A percentile compares a stretch with the other conserved stretches of the same genome.
Conservation (phyloP, 2,113 vertebrate species). For the Antennarius striatus region DNA sequence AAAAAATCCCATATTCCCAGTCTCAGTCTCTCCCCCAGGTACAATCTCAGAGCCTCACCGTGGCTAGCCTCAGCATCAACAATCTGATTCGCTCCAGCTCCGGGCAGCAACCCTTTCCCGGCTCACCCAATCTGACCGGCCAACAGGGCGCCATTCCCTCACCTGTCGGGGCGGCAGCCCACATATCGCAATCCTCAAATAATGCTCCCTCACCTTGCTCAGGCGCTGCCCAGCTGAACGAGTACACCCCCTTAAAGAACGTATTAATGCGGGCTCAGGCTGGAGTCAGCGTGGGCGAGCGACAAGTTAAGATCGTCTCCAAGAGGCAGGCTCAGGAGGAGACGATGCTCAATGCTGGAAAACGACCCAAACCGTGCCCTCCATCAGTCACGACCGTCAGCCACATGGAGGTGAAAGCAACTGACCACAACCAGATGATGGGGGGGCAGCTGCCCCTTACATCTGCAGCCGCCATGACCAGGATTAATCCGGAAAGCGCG, state of each 20-base stretch:
- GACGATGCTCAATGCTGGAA: constrained; percentile 84
- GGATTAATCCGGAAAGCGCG: constrained; percentile 81
- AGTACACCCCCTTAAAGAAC: constrained; percentile 85
- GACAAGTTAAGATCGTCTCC: constrained; percentile 87
- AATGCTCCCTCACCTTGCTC: constrained; percentile 81
- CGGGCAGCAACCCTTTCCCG: constrained; percentile 84
- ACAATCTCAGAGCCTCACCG: constrained; percentile 66
- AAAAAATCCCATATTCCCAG: constrained; percentile 83
- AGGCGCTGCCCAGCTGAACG: constrained; percentile 79
- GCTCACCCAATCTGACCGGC: constrained; percentile 80
- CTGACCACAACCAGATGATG: constrained; percentile 88
- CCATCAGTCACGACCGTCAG: constrained; percentile 50
- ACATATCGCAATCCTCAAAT: constrained; percentile 79
- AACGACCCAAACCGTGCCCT: constrained; percentile 90
- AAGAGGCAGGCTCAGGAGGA: constrained; percentile 92
- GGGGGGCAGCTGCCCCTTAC: constrained; percentile 83
- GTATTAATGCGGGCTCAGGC: constrained; percentile 79
- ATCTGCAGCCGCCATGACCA: constrained; percentile 81
- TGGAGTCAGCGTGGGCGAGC: constrained; percentile 77
- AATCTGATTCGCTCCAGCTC: constrained; percentile 89
- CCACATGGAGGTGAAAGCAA: constrained; percentile 86
- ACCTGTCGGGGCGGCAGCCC: constrained; percentile 72
- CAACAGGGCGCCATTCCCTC: constrained; percentile 82
- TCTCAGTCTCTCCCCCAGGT: constrained; percentile 61
- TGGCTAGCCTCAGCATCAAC: constrained; percentile 92